Percentiles rank a stretch among this genome's conserved stretches.
These are phyloP conservation scores for Acanthurus tractus DNA, from an alignment of 2,797 vertebrate genomes.

Conservation along the genomic window DNA sequence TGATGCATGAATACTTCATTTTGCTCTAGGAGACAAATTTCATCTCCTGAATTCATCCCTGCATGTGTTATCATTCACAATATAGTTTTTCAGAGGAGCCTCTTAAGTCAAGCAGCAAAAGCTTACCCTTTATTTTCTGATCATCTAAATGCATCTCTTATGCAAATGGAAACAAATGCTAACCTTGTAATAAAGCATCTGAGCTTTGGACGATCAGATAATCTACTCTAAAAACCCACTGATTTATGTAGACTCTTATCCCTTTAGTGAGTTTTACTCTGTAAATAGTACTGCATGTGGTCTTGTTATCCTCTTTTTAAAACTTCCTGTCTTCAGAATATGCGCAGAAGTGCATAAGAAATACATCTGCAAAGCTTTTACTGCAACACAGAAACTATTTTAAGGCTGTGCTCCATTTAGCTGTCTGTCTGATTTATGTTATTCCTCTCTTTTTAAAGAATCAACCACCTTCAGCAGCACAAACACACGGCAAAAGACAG, in stretches of 20 bases:
- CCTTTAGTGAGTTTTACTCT: not conserved
- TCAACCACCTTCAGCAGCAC: slow-evolving; percentile 87
- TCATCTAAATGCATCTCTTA: slow-evolving; percentile 31
- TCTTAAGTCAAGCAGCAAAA: slow-evolving; percentile 41
- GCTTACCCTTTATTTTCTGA: slow-evolving; percentile 27
- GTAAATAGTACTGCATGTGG: not conserved
- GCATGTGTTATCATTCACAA: slow-evolving; percentile 35
- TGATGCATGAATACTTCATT: slow-evolving; percentile 66
- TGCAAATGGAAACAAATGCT: slow-evolving; percentile 30
- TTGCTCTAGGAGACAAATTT: slow-evolving; percentile 49
- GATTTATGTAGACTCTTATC: not conserved
- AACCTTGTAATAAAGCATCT: slow-evolving; percentile 13
- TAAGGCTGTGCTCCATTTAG: not conserved
- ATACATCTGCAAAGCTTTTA: not conserved
- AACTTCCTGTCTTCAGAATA: slow-evolving; percentile 8
- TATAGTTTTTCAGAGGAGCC: slow-evolving; percentile 42
- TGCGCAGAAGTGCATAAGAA: slow-evolving; percentile 5
- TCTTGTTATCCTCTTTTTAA: not conserved
- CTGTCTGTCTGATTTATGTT: slow-evolving; percentile 7
- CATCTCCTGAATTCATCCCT: slow-evolving; percentile 40
- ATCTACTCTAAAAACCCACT: not conserved
- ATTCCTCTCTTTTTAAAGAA: slow-evolving; percentile 63
- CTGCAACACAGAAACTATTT: not conserved
- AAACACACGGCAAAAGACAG: slow-evolving; percentile 68
- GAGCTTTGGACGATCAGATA: slow-evolving; percentile 4